Percentiles rank a stretch among this genome's conserved stretches.
Conservation (phyloP, 1,140 invertebrate genomes). For the Penaeus indicus region DNA sequence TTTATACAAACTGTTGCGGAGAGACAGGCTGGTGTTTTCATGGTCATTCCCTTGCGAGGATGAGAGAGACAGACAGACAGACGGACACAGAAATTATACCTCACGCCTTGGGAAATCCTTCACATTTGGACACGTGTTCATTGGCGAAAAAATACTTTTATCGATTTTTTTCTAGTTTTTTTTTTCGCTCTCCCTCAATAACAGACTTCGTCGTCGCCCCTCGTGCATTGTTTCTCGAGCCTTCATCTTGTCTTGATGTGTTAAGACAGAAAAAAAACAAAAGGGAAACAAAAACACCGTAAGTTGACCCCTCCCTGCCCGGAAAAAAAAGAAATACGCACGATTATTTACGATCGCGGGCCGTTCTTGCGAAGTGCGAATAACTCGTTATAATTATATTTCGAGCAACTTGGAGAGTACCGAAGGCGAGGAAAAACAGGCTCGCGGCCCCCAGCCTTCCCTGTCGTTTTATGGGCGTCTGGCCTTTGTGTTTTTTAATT, state of each 20-base stretch:
- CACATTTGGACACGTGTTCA: no score
- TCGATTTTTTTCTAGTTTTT: not conserved
- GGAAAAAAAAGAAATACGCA: conserved; percentile 2
- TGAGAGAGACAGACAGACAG: not conserved
- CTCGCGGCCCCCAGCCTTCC: not conserved
- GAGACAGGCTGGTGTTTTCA: no score
- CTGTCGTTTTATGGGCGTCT: conserved; percentile 48
- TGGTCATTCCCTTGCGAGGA: not conserved
- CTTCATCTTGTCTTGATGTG: no score
- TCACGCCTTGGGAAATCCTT: no score
- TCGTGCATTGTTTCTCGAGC: not conserved
- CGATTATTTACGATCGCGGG: conserved; percentile 12
- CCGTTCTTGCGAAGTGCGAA: conserved; percentile 20
- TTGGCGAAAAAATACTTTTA: not conserved
- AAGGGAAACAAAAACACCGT: no score
- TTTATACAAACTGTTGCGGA: no score
- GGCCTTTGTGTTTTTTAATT: conserved; percentile 56
- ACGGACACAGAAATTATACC: no score
- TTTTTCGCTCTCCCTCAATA: not conserved
- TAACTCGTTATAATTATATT: conserved; percentile 27
- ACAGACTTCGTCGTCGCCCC: not conserved
- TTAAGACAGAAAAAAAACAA: no score
- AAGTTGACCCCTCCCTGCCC: not conserved
- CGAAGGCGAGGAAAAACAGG: not conserved
- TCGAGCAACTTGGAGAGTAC: conserved; percentile 6